These are phyloP conservation scores for Hipposideros larvatus DNA, from an alignment of 2,797 vertebrate genomes.

Conservation along the genomic window DNA sequence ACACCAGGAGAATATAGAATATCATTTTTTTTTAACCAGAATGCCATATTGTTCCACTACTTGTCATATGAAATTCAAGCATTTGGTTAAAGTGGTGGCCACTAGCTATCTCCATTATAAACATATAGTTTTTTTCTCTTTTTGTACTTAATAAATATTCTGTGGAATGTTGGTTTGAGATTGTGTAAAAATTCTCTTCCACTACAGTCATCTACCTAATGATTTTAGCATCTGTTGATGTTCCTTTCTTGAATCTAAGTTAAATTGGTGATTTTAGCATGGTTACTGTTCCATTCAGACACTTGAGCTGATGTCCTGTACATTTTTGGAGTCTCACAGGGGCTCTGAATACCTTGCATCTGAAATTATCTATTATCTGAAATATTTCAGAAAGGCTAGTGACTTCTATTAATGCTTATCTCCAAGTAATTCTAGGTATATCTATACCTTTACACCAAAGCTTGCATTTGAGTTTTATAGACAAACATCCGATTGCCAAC, in stretches of 20 bases:
- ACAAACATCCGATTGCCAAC: background rate
- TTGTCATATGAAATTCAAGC: background rate
- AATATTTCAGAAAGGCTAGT: background rate
- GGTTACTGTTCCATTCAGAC: background rate
- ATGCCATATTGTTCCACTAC: background rate
- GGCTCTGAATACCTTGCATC: background rate
- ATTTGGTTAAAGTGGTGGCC: background rate
- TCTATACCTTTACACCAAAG: background rate
- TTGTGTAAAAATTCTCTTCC: background rate
- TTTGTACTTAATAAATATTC: background rate
- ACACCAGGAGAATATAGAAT: background rate
- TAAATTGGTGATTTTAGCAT: background rate
- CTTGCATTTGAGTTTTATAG: background rate
- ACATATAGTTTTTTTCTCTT: background rate
- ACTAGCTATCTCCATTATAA: background rate
- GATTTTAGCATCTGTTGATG: background rate
- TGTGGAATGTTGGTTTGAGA: background rate
- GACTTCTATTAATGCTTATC: background rate
- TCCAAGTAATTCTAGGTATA: background rate
- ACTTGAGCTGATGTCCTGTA: background rate
- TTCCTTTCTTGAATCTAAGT: background rate
- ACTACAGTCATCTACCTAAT: background rate
- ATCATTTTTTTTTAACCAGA: background rate
- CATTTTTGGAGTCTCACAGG: background rate
- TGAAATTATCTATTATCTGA: background rate